Base-by-base conservation (phyloP, 2,113 vertebrate species). In the Gallinago jamesoni region DNA sequence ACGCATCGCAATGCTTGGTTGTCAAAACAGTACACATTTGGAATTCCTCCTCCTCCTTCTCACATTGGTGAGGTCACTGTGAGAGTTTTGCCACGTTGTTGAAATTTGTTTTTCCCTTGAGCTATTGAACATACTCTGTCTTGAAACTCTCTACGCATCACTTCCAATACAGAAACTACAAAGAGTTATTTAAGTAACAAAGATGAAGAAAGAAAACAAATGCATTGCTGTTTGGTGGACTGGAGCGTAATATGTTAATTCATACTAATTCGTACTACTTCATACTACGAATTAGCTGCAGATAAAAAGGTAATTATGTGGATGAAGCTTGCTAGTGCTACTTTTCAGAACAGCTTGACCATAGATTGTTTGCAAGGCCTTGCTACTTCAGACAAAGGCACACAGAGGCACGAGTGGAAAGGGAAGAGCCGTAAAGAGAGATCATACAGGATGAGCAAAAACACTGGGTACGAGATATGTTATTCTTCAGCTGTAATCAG, bases 371-470 rank as follows among this genome's bases (percentile, higher is more conserved):
- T 62, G 31, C 63, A 84, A 63, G 68, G 59, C 64, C 41, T 43
- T 20, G 15, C 12, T 41, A 31, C 19, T 37, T 31, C 21, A 60
- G 23, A 56, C 31, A 88, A 55, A 66, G 37, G 66, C 23, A 52
- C 1, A 17, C 3, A 48, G 37, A 77, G 16, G 22, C 2, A 0
- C 6, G 33, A 75, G 28, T 14, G 50, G 75, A 76, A 73, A 80
- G 19, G n/a, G 25, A 70, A n/a, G 20, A 69, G 68, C 31, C 0
- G 0, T 7, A 27, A 24, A 68, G 23, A 52, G 41, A 45, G 25
- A 79, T 84, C 6, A 37, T 4, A 41, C 7, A 75, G 7, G 8
- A 53, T 20, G 22, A 85, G 19, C 37, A 84, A 86, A 24, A 48
- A 73, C 64, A 60, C 6, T 33, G 27, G 4, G 60, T 35, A 59